These are phyloP conservation scores for Columba livia DNA, from an alignment of 2,113 vertebrate genomes.

Conservation along the genomic window DNA sequence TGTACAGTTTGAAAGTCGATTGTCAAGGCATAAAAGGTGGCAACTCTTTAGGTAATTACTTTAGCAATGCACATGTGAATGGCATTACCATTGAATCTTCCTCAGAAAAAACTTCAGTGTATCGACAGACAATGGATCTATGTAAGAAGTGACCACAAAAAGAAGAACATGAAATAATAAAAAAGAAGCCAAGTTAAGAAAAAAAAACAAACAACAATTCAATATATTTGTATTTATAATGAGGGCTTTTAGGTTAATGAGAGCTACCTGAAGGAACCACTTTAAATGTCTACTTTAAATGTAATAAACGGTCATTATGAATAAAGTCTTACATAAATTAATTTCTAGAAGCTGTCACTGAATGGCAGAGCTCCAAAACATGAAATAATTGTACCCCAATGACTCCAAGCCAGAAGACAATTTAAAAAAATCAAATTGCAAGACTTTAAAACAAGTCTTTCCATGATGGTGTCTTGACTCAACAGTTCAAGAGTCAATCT, in stretches of 20 bases:
- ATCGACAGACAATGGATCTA: slow-evolving; percentile 1
- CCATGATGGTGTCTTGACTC: background rate
- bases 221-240: background rate
- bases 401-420: background rate
- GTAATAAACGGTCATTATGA: background rate
- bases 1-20: background rate
- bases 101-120: slow-evolving; percentile 5
- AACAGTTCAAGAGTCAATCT: background rate
- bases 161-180: background rate
- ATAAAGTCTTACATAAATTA: background rate
- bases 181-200: background rate
- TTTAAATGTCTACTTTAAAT: background rate
- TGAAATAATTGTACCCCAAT: background rate
- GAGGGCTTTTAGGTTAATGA: background rate
- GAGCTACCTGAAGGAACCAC: background rate
- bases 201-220: background rate
- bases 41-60: slow-evolving; percentile 21
- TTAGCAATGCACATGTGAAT: background rate
- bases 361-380: background rate
- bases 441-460: background rate
- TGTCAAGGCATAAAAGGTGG: background rate
- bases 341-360: background rate
- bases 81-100: background rate
- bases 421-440: background rate
- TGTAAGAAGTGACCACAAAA: background rate